Evolutionary conservation across 2,113 vertebrate genomes (phyloP), one percentile per base, ranked within the genome.

Genomic region (Ceyx melanurus): DNA sequence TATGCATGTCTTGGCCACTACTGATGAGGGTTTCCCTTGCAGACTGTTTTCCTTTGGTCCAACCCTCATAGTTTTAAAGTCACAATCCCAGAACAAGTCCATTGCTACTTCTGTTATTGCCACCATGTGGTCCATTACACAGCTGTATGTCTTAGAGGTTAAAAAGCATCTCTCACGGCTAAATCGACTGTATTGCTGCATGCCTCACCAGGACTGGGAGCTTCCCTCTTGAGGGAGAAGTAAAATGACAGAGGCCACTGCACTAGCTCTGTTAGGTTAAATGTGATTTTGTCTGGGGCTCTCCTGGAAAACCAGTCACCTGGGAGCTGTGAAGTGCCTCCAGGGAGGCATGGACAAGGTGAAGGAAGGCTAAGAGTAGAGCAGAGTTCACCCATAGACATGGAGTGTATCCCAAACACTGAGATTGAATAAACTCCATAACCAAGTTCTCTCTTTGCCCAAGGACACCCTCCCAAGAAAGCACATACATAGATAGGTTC

Each of bases 221-320:
- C 53, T 73, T 91, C 82, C 62, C 37, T 79, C 74, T 57, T 68
- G 54, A 89, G 20, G 67, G 25, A 89, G n/a, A 86, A 92, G 56
- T 46, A n/a, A 91, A 82, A 62, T 65, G 77, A 86, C 77, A 91
- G 82, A 82, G 77, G 73, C 78, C 84, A 76, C 75, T 79, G 48
- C 4, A 2, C 57, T 79, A 42, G 78, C 50, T 71, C 68, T 82
- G 7, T 82, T 89, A 42, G 62, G 74, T 85, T 93, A 93, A 92
- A 90, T 14, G 18, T 48, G 35, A 87, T 76, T 68, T 70, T 71
- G 12, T 66, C 48, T 60, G 15, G 6, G 48, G 31, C 20, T 88
- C 15, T 81, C 57, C 66, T 83, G 72, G 66, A 93, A 92, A 89
- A 85, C 40, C 3, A 5, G 40, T 90, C 35, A 5, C 54, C 54